Conservation (phyloP, 2,797 vertebrate species). For the Microcaecilia unicolor region DNA sequence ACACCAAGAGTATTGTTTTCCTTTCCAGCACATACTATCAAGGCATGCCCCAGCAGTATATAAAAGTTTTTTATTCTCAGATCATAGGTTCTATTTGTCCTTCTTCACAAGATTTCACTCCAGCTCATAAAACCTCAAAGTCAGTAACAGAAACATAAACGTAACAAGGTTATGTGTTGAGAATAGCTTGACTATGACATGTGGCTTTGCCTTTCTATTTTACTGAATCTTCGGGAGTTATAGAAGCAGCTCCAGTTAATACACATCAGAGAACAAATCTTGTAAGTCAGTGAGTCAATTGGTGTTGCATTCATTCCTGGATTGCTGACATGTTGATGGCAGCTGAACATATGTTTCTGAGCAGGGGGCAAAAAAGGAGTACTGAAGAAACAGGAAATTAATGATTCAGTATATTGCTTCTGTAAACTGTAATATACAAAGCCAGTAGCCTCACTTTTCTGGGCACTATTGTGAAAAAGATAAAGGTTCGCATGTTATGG, state of each 20-base stretch:
- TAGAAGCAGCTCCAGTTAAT: slow-evolving; percentile 22
- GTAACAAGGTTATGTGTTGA: slow-evolving; percentile 1
- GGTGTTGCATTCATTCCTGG: slow-evolving; percentile 39
- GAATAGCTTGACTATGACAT: neutral
- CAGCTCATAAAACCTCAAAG: neutral
- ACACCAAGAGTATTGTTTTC: too few relatives aligned
- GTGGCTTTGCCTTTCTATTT: neutral
- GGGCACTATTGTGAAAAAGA: slow-evolving; percentile 46
- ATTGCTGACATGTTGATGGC: too few relatives aligned
- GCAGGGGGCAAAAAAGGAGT: slow-evolving; percentile 32
- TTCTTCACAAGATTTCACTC: neutral
- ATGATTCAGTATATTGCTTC: slow-evolving; percentile 45
- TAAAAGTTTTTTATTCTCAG: too few relatives aligned
- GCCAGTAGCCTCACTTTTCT: slow-evolving; percentile 36
- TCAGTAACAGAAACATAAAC: slow-evolving; percentile 3
- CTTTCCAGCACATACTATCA: too few relatives aligned
- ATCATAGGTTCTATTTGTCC: neutral
- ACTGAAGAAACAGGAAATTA: slow-evolving; percentile 39
- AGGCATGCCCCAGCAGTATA: too few relatives aligned
- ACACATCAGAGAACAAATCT: slow-evolving; percentile 34
- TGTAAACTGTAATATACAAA: slow-evolving; percentile 37
- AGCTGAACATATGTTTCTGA: slow-evolving; percentile 45
- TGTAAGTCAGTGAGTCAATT: slow-evolving; percentile 20
- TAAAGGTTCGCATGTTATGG: too few relatives aligned
- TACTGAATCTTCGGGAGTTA: slow-evolving; percentile 1